Evolutionary conservation across 2,888 invertebrate genomes (phyloP), one percentile per base, ranked within the genome.

Genomic region (Drosophila leonis): DNA sequence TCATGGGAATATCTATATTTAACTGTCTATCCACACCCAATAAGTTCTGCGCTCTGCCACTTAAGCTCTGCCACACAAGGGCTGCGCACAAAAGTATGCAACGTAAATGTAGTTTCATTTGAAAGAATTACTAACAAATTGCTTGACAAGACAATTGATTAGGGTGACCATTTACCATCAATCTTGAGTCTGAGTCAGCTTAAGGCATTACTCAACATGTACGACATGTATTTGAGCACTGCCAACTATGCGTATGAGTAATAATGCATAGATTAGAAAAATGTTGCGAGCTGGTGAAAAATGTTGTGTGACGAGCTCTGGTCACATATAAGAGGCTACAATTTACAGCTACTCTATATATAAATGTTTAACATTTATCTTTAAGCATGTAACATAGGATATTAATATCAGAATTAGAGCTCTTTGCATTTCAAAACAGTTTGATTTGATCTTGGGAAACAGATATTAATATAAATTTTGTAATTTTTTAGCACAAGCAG

Each of bases 51-150:
- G 18, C 12, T 42, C 20, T 10, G 13, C 55, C 24, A 42, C 20
- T 35, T 46, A 37, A 56, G 56, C 41, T 42, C 5, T 12, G 31
- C n/a, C 18, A 29, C 18, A 29, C 46, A 29, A 48, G 33, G 5
- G 15, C 27, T 2, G 68, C 56, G 4, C 79, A 46, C 42, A 56
- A 35, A 76, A 79, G 65, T 79, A 77, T 74, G 76, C 79, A 60
- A 74, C 55, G 51, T 24, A 76, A 71, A 29, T 46, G 18, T 42
- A 29, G 31, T 69, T 59, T 75, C 52, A 51, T 33, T 57, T 33
- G 39, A 35, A 18, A 39, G 35, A 46, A 41, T 39, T 39, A 66
- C 39, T 37, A 48, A 29, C 41, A 62, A 49, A 68, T 48, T 67
- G 56, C 27, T n/a, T 48, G 29, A 39, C 66, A 48, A 66, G 48